Evolutionary conservation across 2,797 vertebrate genomes (phyloP), one percentile per base, ranked within the genome.

Genomic region (Microcaecilia unicolor): DNA sequence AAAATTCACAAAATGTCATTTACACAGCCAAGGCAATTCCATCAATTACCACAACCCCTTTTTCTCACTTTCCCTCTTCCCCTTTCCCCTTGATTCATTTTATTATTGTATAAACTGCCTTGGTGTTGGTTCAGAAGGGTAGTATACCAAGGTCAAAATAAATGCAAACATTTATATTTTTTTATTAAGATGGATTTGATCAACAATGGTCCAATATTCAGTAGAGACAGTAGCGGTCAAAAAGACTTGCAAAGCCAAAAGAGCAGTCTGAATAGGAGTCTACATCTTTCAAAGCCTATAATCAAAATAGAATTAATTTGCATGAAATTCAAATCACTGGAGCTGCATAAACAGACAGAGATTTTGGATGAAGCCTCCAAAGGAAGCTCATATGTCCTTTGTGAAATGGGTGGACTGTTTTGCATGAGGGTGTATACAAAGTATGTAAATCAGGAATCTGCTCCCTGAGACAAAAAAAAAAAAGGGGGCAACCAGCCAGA

Each of bases 401-500:
- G 76, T 80, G 63, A 79, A 70, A 70, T 76, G 84, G 77, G 73
- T 78, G 72, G 70, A 77, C 80, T 69, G 47, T 74, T 91, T 91
- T 88, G 87, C 87, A 92, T 89, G 85, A 76, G 67, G 76, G 60
- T 46, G 58, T 72, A 76, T 76, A 86, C 81, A 86, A 74, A 81
- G 74, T 81, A 93, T 93, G 91, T 72, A 92, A 94, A 95, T 91
- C 67, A 65, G 33, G 71, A 84, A 76, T 74, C 80, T 72, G 81
- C 81, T 68, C 76, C 79, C 70, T 81, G 81, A 79, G 87, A 83
- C 4, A 22, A n/a, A 33, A 33, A 19, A 38, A 33, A 29, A 21
- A 14, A 18, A 28, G 85, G 84, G 74, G 84, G 76, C 50, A 48
- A 66, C 72, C 54, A 22, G 30, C 39, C 43, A 9, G 59, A 81